phyloP scores from a whole-genome alignment of 1,140 invertebrate genomes.

The Whitmania pigra region DNA sequence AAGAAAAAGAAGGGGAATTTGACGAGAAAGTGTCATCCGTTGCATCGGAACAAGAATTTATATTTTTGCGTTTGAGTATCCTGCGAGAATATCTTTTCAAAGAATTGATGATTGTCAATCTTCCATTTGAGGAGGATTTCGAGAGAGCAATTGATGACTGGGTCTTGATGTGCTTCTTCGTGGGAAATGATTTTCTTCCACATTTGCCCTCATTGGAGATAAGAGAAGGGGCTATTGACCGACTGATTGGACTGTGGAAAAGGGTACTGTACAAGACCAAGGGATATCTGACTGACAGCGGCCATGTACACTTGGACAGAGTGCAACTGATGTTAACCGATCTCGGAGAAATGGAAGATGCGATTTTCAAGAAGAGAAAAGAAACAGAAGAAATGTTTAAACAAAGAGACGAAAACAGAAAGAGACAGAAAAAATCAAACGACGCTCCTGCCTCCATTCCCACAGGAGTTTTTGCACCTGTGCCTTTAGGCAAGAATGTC shows the following conservation, averaged over 20 bases:
- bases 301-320: slow-evolving; percentile 75
- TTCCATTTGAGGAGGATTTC: slow-evolving; percentile 65
- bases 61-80: slow-evolving; percentile 63
- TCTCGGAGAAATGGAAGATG: slow-evolving; percentile 84
- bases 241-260: slow-evolving; percentile 85
- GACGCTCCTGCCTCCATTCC: slow-evolving; percentile 53
- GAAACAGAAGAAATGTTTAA: slow-evolving; percentile 55
- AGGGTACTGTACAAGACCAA: slow-evolving; percentile 81
- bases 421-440: slow-evolving; percentile 35
- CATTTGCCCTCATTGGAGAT: slow-evolving; percentile 97
- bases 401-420: slow-evolving; percentile 54
- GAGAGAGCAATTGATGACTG: slow-evolving; percentile 69
- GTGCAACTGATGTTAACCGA: slow-evolving; percentile 86
- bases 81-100: slow-evolving; percentile 84
- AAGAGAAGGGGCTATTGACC: slow-evolving; percentile 89
- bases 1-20: slow-evolving; percentile 39
- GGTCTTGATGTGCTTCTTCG: slow-evolving; percentile 99
- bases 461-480: slow-evolving; percentile 61
- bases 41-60: slow-evolving; percentile 39
- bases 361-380: slow-evolving; percentile 84
- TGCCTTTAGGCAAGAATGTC: slow-evolving; percentile 30
- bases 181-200: slow-evolving; percentile 97
- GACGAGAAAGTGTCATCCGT: slow-evolving; percentile 25
- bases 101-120: slow-evolving; percentile 72
- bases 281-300: slow-evolving; percentile 87